phyloP scores from a whole-genome alignment of 2,797 vertebrate species.

The Leuciscus waleckii region DNA sequence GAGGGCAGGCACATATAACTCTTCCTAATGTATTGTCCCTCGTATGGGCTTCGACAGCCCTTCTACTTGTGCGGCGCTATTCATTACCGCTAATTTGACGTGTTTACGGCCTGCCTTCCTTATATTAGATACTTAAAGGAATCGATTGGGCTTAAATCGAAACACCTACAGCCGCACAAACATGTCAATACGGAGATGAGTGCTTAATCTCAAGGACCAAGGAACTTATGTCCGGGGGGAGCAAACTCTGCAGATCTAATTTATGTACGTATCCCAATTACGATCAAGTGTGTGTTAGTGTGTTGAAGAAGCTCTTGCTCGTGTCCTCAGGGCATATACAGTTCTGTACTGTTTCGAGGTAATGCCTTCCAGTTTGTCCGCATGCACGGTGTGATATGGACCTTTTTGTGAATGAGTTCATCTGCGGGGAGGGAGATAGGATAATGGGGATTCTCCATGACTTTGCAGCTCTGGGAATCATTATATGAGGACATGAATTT shows the following conservation, averaged over 20 bases:
- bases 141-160: conserved; percentile 66
- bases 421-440: conserved; percentile 24
- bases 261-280: conserved; percentile 67
- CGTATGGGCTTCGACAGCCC: conserved; percentile 56
- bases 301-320: conserved; percentile 48
- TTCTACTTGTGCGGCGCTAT: conserved; percentile 61
- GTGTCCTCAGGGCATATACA: conserved; percentile 35
- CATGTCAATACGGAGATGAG: conserved; percentile 78
- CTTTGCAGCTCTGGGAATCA: conserved; percentile 33
- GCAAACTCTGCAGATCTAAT: conserved; percentile 64
- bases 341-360: conserved; percentile 42
- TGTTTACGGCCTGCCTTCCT: conserved; percentile 67
- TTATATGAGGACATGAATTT: conserved; percentile 44
- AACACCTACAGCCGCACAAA: conserved; percentile 65
- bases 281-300: conserved; percentile 57
- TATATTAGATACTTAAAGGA: conserved; percentile 66
- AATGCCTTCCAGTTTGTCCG: conserved; percentile 20
- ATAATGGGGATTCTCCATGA: conserved; percentile 44
- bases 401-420: conserved; percentile 47
- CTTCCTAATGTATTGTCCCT: conserved; percentile 64
- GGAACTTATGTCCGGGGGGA: conserved; percentile 63
- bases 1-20: conserved; percentile 71
- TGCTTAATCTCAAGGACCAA: conserved; percentile 65
- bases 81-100: conserved; percentile 70
- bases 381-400: conserved; percentile 10